Conservation (phyloP, 2,888 invertebrate genomes). For the Ctenicera cuprea region DNA sequence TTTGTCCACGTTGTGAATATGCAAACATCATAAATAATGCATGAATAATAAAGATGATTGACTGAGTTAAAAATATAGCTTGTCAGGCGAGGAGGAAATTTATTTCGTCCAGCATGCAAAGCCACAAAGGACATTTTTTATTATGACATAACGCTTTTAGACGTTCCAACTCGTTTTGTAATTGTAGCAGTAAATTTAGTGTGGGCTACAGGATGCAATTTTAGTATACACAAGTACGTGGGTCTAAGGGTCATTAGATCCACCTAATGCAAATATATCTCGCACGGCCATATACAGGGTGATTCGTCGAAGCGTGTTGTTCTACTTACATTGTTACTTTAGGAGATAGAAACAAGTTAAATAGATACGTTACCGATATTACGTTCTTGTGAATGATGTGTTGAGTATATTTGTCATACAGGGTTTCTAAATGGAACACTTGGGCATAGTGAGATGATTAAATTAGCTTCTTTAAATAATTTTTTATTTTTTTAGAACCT, state of each 20-base stretch:
- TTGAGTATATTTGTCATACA: too few relatives aligned
- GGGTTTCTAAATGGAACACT: too few relatives aligned
- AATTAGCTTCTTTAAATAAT: too few relatives aligned
- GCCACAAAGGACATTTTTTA: constrained; percentile 33
- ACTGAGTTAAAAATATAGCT: constrained; percentile 29
- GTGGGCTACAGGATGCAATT: constrained; percentile 49
- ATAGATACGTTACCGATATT: too few relatives aligned
- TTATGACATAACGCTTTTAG: constrained; percentile 36
- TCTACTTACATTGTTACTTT: too few relatives aligned
- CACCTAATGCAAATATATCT: constrained; percentile 20
- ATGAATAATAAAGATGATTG: constrained; percentile 37
- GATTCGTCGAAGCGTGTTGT: too few relatives aligned
- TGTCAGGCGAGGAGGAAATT: constrained; percentile 22
- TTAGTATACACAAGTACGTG: constrained; percentile 37
- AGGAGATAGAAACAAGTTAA: too few relatives aligned
- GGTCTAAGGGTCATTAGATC: constrained; percentile 37
- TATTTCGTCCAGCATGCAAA: constrained; percentile 33
- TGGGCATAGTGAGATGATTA: too few relatives aligned
- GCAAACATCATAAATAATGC: constrained; percentile 25
- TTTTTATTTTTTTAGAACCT: too few relatives aligned
- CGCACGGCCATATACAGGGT: background rate
- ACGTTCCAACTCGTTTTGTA: constrained; percentile 28
- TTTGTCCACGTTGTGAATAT: constrained; percentile 9
- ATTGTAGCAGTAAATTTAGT: constrained; percentile 39
- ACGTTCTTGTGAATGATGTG: too few relatives aligned